These are phyloP conservation scores for Pelvicachromis taeniatus DNA, from an alignment of 2,113 vertebrate genomes.

Conservation along the genomic window DNA sequence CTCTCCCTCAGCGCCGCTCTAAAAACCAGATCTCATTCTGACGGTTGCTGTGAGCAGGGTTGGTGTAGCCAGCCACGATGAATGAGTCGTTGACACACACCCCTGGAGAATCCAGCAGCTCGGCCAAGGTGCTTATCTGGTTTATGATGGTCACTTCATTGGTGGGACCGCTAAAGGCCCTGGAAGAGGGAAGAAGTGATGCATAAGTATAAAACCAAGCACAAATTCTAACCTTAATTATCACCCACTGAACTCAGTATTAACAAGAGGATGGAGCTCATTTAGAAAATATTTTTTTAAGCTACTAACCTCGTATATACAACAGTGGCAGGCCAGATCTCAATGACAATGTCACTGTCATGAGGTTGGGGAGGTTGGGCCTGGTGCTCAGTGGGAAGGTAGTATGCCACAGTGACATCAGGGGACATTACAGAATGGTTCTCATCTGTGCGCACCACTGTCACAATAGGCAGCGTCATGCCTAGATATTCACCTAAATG, in stretches of 20 bases:
- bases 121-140: conserved; percentile 75
- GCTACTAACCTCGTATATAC: conserved; percentile 79
- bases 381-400: conserved; percentile 79
- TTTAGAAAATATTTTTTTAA: background rate
- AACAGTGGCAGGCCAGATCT: conserved; percentile 79
- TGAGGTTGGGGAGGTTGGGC: conserved; percentile 75
- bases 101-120: conserved; percentile 73
- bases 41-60: conserved; percentile 78
- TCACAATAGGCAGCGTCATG: conserved; percentile 84
- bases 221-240: background rate
- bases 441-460: conserved; percentile 78
- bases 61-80: conserved; percentile 87
- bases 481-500: conserved; percentile 76
- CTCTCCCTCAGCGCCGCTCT: conserved; percentile 65
- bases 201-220: background rate
- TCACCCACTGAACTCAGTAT: background rate
- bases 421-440: conserved; percentile 53
- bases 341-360: conserved; percentile 77
- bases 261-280: background rate
- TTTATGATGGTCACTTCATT: conserved; percentile 80
- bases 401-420: conserved; percentile 80
- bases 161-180: conserved; percentile 79
- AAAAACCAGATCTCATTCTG: conserved; percentile 89
- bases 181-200: conserved; percentile 29
- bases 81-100: conserved; percentile 74